Evolutionary conservation across 1,140 invertebrate genomes (phyloP), one percentile per base, ranked within the genome.

Genomic region (Orius insidiosus): DNA sequence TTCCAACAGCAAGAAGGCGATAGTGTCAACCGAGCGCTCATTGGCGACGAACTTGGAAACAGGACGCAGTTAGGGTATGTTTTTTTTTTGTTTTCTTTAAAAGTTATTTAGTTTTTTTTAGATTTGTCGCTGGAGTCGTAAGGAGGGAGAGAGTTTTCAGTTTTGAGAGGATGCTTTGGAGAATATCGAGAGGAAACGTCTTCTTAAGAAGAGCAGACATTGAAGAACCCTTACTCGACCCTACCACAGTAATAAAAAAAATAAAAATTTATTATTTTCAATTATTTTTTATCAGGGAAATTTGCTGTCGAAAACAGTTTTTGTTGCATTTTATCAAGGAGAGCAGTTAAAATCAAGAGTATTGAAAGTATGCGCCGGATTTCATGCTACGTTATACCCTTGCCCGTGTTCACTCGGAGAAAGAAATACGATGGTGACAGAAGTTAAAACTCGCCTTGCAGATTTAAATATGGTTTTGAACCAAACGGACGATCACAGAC

Each of bases 311-410:
- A 98, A 98, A 66, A 88, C 84, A n/a, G 92, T 96, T 1, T 98
- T 98, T 65, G 93, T 98, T 45, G 86, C 93, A 47, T 98, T 98
- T 71, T 98, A 97, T 74, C 94, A 98, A 89, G 94, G 94, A 46
- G 94, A 97, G 60, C 90, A 98, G 59, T 66, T 98, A 35, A 98
- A 97, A 67, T 78, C 77, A 13, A 75, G 90, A 49, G 93, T 98
- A 24, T 94, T 94, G 67, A 98, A 98, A 66, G 94, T 98, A 32
- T 98, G 93, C 66, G 80, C 89, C 51, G 95, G 93, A 46, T 97
- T 95, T 65, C 86, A 93, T 56, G 93, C 93, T 8, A 95, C 89
- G 1, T 67, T 96, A 39, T 98, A 98, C 67, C 88, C 89, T 0
- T 98, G 93, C 62, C 93, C 94, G 1, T 92, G 88, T 53, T 85